A percentile compares a stretch with the other conserved stretches of the same genome.
These are phyloP conservation scores for Tetragnatha versicolor DNA, from an alignment of 1,140 invertebrate species.

Conservation along the genomic window DNA sequence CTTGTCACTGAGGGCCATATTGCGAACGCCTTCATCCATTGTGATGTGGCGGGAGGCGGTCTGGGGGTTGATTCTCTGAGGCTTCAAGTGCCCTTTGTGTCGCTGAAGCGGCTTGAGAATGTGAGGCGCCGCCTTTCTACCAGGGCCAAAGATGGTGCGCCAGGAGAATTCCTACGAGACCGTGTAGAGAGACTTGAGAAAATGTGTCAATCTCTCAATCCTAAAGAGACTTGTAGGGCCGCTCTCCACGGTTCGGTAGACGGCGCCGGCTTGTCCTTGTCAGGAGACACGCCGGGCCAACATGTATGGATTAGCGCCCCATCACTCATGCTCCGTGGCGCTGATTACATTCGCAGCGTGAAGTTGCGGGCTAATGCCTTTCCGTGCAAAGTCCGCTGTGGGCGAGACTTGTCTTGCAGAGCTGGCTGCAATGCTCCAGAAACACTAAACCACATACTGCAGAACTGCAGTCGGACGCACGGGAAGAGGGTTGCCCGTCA, in stretches of 20 bases:
- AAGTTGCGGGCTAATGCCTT: neutral
- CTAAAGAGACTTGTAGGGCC: neutral
- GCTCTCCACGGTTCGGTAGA: neutral
- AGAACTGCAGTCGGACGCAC: neutral
- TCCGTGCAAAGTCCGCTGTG: neutral
- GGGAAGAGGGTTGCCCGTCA: neutral
- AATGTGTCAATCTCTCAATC: neutral
- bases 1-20: too few relatives aligned
- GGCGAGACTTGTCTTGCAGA: neutral
- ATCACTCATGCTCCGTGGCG: neutral
- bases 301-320: neutral
- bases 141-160: neutral
- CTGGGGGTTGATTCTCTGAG: neutral
- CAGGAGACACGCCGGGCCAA: neutral
- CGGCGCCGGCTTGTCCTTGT: neutral
- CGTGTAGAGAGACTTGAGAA: neutral
- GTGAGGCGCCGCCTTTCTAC: neutral
- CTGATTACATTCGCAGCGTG: neutral
- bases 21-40: neutral
- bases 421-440: neutral
- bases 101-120: neutral
- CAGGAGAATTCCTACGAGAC: neutral
- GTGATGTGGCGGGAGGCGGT: neutral
- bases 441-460: neutral
- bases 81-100: neutral